Conservation (phyloP, 2,797 vertebrate species). For the Eulemur coronatus region DNA sequence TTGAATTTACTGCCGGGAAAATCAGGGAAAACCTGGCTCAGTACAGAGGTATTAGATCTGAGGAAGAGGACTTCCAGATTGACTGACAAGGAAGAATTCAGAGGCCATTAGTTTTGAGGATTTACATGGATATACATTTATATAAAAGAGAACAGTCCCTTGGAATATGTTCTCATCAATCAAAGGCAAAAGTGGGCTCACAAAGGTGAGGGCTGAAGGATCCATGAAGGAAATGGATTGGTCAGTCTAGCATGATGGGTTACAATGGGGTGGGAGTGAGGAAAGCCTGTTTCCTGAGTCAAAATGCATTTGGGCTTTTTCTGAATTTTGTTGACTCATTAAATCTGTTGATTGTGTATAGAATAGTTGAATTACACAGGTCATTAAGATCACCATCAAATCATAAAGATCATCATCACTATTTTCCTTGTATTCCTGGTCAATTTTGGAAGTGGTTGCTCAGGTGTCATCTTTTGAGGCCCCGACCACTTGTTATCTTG, state of each 20-base stretch:
- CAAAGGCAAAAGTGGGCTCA: not conserved
- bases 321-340: not conserved
- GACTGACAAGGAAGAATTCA: not conserved
- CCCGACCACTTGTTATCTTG: not conserved
- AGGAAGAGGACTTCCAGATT: not conserved
- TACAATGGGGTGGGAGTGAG: not conserved
- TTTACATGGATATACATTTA: not conserved
- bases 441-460: not conserved
- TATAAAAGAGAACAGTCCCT: not conserved
- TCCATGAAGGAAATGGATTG: not conserved
- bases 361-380: not conserved
- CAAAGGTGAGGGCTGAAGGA: not conserved
- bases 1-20: not conserved
- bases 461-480: not conserved
- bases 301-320: not conserved
- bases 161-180: not conserved
- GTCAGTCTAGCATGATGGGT: not conserved
- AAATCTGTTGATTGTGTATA: not conserved
- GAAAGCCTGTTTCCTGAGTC: not conserved
- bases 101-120: not conserved
- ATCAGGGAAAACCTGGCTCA: not conserved
- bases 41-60: not conserved
- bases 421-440: not conserved
- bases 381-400: not conserved
- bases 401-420: not conserved